phyloP scores from a whole-genome alignment of 2,888 invertebrate genomes.

The Drepanosiphum platanoidis region DNA sequence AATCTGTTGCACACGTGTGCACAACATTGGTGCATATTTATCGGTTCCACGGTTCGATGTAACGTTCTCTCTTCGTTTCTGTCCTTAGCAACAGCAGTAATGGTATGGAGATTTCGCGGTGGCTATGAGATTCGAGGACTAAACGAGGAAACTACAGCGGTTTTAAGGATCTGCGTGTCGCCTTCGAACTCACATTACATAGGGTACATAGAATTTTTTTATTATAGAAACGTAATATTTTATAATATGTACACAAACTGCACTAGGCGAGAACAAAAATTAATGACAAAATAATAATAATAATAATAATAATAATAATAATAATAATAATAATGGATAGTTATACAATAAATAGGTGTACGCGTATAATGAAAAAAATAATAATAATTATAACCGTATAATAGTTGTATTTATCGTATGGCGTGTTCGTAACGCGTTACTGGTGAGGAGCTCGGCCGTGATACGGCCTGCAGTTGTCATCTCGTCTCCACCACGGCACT shows the following conservation, averaged over 20 bases:
- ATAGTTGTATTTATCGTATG: no score
- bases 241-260: neutral
- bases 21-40: no score
- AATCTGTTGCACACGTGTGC: no score
- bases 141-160: no score
- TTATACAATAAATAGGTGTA: slow-evolving; percentile 11
- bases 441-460: slow-evolving; percentile 40
- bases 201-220: slow-evolving; percentile 10
- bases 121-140: no score
- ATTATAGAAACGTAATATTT: slow-evolving; percentile 22
- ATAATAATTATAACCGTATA: slow-evolving; percentile 21
- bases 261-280: slow-evolving; percentile 13
- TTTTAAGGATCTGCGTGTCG: no score
- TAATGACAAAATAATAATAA: slow-evolving; percentile 9
- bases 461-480: slow-evolving; percentile 64
- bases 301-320: slow-evolving; percentile 11
- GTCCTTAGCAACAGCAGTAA: no score
- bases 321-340: slow-evolving; percentile 8
- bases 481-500: slow-evolving; percentile 69
- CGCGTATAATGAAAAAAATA: neutral
- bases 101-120: no score
- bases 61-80: no score
- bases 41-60: no score
- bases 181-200: neutral
- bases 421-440: neutral